Percentiles rank a stretch among this genome's conserved stretches.
Conservation (phyloP, 2,113 vertebrate genomes). For the Porphyrio hochstetteri region DNA sequence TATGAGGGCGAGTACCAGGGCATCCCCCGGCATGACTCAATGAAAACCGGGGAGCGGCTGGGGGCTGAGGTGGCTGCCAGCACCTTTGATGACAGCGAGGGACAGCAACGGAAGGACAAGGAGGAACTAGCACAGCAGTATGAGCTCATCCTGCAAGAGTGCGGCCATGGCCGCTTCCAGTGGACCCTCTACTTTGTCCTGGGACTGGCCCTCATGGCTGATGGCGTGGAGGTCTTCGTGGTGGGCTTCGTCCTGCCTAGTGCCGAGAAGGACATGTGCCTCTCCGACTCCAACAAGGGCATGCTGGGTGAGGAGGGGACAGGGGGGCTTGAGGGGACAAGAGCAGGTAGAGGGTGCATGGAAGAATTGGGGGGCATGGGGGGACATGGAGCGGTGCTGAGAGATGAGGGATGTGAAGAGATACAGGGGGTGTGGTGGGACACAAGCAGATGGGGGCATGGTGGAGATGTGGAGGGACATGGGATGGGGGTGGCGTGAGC, state of each 20-base stretch:
- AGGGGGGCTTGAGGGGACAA: not conserved
- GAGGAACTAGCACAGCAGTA: constrained; percentile 96
- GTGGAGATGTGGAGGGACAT: not conserved
- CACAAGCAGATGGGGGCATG: not conserved
- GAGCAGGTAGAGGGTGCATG: rapidly evolving
- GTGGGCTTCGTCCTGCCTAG: constrained; percentile 96
- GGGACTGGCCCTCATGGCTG: constrained; percentile 95
- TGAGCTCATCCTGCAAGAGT: constrained; percentile 94
- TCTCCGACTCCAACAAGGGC: constrained; percentile 97
- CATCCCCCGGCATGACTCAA: constrained; percentile 89
- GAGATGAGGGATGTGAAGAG: too few relatives aligned
- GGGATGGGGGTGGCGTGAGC: too few relatives aligned
- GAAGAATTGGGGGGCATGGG: not conserved
- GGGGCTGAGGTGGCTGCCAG: not conserved
- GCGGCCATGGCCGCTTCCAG: constrained; percentile 95
- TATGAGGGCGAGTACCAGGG: constrained; percentile 98
- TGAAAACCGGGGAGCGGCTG: constrained; percentile 67
- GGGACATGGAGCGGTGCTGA: not conserved
- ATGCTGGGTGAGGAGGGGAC: constrained; percentile 89
- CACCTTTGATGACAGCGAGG: constrained; percentile 78
- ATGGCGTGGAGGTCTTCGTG: constrained; percentile 95
- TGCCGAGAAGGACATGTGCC: constrained; percentile 97
- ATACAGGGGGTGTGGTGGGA: too few relatives aligned
- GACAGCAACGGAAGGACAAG: constrained; percentile 84
- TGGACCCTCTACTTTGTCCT: constrained; percentile 97